Conservation (phyloP, 2,113 vertebrate species). For the Coregonus clupeaformis region DNA sequence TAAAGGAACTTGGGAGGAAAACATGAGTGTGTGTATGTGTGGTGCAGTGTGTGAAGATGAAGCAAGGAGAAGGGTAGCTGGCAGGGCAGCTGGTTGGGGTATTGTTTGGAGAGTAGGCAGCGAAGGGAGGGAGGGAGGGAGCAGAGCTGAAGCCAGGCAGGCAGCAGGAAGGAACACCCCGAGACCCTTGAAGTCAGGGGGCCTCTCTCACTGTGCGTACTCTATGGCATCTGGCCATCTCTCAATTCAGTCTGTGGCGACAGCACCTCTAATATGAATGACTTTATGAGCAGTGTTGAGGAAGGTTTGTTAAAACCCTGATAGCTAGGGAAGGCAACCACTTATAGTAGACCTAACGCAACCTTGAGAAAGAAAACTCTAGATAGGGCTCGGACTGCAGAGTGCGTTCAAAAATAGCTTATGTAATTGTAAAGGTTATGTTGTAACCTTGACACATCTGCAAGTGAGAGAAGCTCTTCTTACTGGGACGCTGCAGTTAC, state of each 20-base stretch:
- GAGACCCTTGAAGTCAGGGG: not conserved
- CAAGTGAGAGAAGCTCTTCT: no score
- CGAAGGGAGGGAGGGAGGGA: constrained; percentile 32
- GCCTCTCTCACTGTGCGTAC: not conserved
- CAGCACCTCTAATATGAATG: not conserved
- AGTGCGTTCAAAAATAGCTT: no score
- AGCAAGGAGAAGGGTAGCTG: not conserved
- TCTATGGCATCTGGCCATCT: not conserved
- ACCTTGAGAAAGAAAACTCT: no score
- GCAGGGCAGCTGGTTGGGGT: not conserved
- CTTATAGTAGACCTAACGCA: no score
- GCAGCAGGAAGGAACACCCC: constrained; percentile 37
- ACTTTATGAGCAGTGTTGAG: no score
- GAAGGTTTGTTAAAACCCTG: no score
- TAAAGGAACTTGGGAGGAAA: not conserved
- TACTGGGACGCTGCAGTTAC: no score
- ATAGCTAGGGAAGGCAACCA: no score
- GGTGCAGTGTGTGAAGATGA: not conserved
- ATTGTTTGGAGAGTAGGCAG: not conserved
- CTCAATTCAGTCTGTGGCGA: not conserved
- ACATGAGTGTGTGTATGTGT: no score
- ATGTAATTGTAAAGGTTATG: no score
- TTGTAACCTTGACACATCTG: no score
- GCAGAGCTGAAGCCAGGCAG: constrained; percentile 52
- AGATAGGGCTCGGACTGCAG: no score